Evolutionary conservation across 2,888 invertebrate genomes (phyloP), one percentile per base, ranked within the genome.

Genomic region (Pheosia gnoma): DNA sequence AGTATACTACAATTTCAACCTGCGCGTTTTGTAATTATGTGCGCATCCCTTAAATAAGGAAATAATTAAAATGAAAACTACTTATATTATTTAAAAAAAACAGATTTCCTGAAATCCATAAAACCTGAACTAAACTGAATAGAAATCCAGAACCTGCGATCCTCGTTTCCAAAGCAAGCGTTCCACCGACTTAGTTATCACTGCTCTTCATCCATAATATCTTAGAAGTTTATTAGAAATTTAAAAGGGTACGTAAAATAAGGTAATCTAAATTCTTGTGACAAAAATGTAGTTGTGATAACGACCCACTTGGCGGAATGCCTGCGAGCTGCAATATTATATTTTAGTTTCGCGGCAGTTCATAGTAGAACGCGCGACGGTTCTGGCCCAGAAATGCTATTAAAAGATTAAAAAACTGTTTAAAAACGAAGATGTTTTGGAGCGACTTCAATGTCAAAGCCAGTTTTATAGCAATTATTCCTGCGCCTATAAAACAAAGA

Each of bases 271-370:
- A 63, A 62, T 60, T 61, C 64, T 47, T 47, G 61, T 68, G 65
- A 64, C 67, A 66, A 71, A 59, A 67, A 60, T 72, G 65, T 60
- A 58, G 57, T 62, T 45, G 10, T 38, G 71, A 66, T 62, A 52
- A 52, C 59, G 71, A 64, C 71, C 73, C 55, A 74, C 59, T 74
- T 74, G 74, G 74, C 74, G 56, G 11, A 52, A 65, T 39, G 62
- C 58, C 60, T 55, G 61, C 7, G 37, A 58, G 60, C 63, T 71
- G 64, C 67, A 65, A 67, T 66, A 65, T 63, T 57, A 59, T 54
- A 43, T 45, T 63, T 68, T 58, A 62, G 62, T 71, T 67, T 71
- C 63, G 59, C 61, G 60, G 57, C 45, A 53, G 37, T 39, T 56
- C 43, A 54, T 61, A 39, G 36, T 47, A 43, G 61, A 45, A 60